Percentiles rank a stretch among this genome's conserved stretches.
Conservation (phyloP, 2,888 invertebrate species). For the Alloscopus bannaensis region DNA sequence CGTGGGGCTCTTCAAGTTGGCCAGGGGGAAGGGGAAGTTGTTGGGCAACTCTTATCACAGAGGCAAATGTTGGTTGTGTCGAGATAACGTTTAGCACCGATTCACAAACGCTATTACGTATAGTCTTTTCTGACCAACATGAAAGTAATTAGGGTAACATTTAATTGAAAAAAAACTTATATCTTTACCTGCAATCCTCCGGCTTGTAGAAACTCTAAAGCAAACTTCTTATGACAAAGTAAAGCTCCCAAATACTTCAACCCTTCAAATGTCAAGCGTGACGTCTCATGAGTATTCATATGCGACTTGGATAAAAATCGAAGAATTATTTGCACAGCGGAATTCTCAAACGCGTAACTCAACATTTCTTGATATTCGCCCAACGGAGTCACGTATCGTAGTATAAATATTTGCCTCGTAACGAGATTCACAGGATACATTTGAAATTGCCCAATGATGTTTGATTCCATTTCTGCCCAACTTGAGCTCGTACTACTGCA, state of each 20-base stretch:
- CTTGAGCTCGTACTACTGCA: conserved; percentile 84
- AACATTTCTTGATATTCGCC: conserved; percentile 99
- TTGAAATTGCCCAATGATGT: conserved; percentile 91
- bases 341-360: conserved; percentile 93
- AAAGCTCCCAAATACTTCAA: conserved; percentile 95
- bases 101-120: no score
- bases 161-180: no score
- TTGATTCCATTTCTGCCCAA: conserved; percentile 93
- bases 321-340: conserved; percentile 91
- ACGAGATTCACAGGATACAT: conserved; percentile 92
- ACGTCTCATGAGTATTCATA: conserved; percentile 90
- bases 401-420: conserved; percentile 93
- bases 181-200: conserved; percentile 87
- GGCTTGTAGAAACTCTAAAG: conserved; percentile 93
- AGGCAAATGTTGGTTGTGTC: conserved; percentile 65
- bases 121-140: no score
- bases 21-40: conserved; percentile 36
- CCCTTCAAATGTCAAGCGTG: conserved; percentile 94
- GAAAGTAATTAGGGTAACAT: no score
- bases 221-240: conserved; percentile 98
- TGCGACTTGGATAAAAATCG: conserved; percentile 89
- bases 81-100: conserved; percentile 93
- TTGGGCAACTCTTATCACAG: conserved; percentile 51
- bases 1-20: conserved; percentile 28
- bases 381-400: conserved; percentile 96